phyloP scores from a whole-genome alignment of 2,113 vertebrate species.

The Elephantulus edwardii region DNA sequence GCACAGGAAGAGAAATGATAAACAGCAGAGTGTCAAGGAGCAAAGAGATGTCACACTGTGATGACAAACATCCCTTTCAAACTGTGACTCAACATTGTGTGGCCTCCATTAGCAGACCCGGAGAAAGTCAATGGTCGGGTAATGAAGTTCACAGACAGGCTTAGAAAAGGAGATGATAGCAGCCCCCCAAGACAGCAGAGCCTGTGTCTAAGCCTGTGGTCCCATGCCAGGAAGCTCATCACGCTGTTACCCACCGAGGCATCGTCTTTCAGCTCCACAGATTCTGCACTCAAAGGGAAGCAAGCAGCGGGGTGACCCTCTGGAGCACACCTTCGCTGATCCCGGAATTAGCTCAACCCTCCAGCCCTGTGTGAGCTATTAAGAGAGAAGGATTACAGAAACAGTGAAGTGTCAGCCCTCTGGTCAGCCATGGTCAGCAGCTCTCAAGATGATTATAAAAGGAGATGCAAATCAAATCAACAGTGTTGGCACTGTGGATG shows the following conservation, averaged over 20 bases:
- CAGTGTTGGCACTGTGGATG: background rate
- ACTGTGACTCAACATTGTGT: conserved; percentile 39
- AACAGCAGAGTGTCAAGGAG: conserved; percentile 2
- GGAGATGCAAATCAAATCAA: background rate
- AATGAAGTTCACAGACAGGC: conserved; percentile 61
- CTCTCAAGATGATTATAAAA: background rate
- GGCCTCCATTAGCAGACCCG: conserved; percentile 11
- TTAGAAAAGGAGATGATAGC: background rate
- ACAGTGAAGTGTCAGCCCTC: background rate
- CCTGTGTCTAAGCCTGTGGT: background rate
- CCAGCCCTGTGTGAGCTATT: background rate
- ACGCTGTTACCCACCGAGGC: background rate
- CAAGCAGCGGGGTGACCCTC: background rate
- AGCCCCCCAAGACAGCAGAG: background rate
- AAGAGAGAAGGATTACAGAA: background rate
- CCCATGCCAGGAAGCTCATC: background rate
- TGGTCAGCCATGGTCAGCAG: background rate
- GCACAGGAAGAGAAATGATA: background rate
- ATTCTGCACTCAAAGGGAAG: background rate
- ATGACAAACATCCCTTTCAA: conserved; percentile 59
- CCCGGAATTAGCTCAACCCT: too few species aligned
- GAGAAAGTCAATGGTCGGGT: conserved; percentile 51
- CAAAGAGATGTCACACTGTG: conserved; percentile 35
- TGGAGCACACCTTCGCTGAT: accelerated
- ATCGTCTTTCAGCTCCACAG: background rate